phyloP scores from a whole-genome alignment of 2,797 vertebrate genomes.

The Sebastiscus tertius region DNA sequence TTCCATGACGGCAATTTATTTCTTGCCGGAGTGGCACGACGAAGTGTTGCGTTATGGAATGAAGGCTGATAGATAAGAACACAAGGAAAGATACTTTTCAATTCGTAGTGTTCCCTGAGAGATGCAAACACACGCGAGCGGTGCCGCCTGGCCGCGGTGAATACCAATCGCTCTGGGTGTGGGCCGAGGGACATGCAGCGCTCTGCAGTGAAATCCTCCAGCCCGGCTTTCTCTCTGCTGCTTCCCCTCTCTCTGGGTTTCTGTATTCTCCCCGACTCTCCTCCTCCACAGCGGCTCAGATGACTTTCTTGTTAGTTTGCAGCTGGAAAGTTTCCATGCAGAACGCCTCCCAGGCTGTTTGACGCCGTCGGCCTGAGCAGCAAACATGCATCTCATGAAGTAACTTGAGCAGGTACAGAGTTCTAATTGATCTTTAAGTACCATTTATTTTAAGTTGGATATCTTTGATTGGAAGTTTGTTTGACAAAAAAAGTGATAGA shows the following conservation, averaged over 20 bases:
- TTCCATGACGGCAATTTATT: slow-evolving; percentile 79
- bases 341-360: slow-evolving; percentile 2
- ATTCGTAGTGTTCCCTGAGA: slow-evolving; percentile 66
- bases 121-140: slow-evolving; percentile 30
- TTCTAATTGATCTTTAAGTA: neutral
- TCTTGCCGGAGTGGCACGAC: slow-evolving; percentile 53
- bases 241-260: neutral
- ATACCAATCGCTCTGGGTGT: slow-evolving; percentile 69
- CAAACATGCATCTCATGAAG: slow-evolving; percentile 23
- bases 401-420: neutral
- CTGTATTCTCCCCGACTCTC: slow-evolving; percentile 30
- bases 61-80: slow-evolving; percentile 77
- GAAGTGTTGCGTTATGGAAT: slow-evolving; percentile 58
- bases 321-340: slow-evolving; percentile 38
- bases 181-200: slow-evolving; percentile 34
- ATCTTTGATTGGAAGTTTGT: neutral
- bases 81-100: slow-evolving; percentile 70
- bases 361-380: slow-evolving; percentile 15
- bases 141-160: slow-evolving; percentile 48
- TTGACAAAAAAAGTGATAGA: no score
- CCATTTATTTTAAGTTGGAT: neutral
- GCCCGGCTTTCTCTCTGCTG: slow-evolving; percentile 12
- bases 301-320: slow-evolving; percentile 35
- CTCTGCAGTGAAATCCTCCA: slow-evolving; percentile 44
- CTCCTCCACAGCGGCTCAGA: slow-evolving; percentile 7